phyloP scores from a whole-genome alignment of 2,797 vertebrate species.

The Tragopan temminckii region DNA sequence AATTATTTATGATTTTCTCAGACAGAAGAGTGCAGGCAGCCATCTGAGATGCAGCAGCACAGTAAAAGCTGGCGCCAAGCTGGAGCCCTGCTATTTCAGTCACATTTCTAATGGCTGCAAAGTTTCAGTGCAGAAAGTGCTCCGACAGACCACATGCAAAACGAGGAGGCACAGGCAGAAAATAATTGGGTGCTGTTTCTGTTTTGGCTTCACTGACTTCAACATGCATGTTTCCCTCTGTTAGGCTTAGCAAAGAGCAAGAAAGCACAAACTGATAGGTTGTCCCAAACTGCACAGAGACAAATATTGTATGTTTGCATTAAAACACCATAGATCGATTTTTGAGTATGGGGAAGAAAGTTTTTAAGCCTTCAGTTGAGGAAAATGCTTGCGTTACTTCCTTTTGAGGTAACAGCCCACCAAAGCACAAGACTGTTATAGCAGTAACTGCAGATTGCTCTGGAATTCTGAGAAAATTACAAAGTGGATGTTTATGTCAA shows the following conservation, averaged over 20 bases:
- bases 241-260: background rate
- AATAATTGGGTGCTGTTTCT: background rate
- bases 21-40: background rate
- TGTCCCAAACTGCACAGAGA: background rate
- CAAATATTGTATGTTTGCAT: background rate
- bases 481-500: background rate
- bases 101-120: background rate
- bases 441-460: background rate
- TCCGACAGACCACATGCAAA: background rate
- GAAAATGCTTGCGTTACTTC: background rate
- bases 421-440: background rate
- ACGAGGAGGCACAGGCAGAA: background rate
- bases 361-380: background rate
- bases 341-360: background rate
- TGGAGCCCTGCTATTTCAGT: background rate
- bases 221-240: fast-evolving
- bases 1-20: background rate
- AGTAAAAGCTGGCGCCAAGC: background rate
- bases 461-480: background rate
- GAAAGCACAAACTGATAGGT: background rate
- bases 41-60: background rate
- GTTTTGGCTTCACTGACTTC: background rate
- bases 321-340: fast-evolving
- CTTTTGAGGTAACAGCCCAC: background rate
- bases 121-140: background rate